Evolutionary conservation across 2,888 invertebrate genomes (phyloP).

Genomic region (Drosophila eohydei): DNA sequence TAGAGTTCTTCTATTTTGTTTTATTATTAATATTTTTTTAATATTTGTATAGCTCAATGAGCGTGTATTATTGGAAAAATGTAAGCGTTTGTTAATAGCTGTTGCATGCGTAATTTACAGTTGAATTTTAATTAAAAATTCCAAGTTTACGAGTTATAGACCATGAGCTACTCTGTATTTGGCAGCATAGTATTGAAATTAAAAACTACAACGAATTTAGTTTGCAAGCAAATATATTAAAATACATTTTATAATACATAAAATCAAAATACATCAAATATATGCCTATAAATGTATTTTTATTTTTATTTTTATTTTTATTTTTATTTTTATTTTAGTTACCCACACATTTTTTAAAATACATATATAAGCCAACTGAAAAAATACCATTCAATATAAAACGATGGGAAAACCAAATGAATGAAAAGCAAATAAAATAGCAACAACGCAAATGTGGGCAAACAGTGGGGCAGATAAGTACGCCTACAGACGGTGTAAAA

Average conservation of each 20-base stretch:
- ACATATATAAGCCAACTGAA: neutral
- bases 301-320: too few species aligned
- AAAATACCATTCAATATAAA: constrained; percentile 18
- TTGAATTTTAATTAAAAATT: neutral
- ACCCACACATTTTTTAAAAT: neutral
- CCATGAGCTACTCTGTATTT: neutral
- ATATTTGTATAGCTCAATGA: neutral
- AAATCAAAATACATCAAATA: neutral
- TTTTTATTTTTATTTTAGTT: too few species aligned
- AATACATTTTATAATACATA: neutral
- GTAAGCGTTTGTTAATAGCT: neutral
- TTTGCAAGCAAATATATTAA: neutral
- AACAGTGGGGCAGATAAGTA: constrained; percentile 10
- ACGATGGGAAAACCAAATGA: constrained; percentile 23
- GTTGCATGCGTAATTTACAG: neutral
- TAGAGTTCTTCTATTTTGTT: neutral
- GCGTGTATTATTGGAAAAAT: neutral
- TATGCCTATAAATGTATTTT: neutral
- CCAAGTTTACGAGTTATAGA: neutral
- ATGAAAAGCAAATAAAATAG: constrained; percentile 34
- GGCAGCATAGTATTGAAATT: neutral
- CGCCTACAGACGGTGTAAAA: neutral
- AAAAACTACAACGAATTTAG: neutral
- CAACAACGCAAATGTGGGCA: neutral
- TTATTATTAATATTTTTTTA: too few species aligned